Conservation (phyloP, 2,888 invertebrate genomes). For the Cremastinae sp. region DNA sequence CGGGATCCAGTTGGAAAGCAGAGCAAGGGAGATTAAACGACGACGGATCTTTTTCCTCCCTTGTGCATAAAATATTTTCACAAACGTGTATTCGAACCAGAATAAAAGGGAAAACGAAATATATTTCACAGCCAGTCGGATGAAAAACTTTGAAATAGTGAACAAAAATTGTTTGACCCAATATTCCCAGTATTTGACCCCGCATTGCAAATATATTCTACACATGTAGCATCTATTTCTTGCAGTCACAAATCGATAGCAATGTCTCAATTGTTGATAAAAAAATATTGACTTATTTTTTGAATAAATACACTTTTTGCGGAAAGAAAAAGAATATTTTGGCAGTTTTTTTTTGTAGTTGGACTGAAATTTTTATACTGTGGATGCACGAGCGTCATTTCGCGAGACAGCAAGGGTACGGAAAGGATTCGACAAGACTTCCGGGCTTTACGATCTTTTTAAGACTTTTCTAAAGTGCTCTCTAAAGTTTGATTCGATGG, state of each 20-base stretch:
- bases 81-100: constrained; percentile 18
- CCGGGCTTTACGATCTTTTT: constrained; percentile 6
- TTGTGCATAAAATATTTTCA: constrained; percentile 26
- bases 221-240: too few relatives aligned
- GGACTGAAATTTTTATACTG: too few relatives aligned
- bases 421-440: neutral
- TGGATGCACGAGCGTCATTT: too few relatives aligned
- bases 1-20: constrained; percentile 18
- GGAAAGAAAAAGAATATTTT: too few relatives aligned
- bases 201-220: neutral
- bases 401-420: neutral
- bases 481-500: constrained; percentile 21
- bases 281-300: too few relatives aligned
- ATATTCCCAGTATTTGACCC: constrained; percentile 9
- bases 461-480: constrained; percentile 7
- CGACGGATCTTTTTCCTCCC: constrained; percentile 32
- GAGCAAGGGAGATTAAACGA: constrained; percentile 58
- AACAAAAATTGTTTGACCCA: constrained; percentile 5
- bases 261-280: too few relatives aligned
- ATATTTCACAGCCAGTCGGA: constrained; percentile 4
- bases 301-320: too few relatives aligned
- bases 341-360: too few relatives aligned
- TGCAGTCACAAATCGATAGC: too few relatives aligned
- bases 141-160: constrained; percentile 11
- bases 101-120: constrained; percentile 16